Conservation (phyloP, 2,797 vertebrate species). For the Pantherophis alleghaniensis region DNA sequence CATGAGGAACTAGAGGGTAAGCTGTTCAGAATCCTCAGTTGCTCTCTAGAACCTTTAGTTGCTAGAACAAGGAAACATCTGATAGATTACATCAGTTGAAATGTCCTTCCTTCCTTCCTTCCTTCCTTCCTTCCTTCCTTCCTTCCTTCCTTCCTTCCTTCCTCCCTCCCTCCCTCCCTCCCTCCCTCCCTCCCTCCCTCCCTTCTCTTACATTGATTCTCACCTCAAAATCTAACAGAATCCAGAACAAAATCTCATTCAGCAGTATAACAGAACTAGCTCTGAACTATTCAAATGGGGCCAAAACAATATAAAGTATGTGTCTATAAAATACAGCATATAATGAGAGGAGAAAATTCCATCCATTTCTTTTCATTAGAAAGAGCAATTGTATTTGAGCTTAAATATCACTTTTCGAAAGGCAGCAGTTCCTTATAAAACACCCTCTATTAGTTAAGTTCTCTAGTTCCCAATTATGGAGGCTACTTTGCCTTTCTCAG, state of each 20-base stretch:
- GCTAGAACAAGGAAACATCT: not conserved
- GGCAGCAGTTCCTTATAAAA: not conserved
- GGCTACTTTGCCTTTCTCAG: not conserved
- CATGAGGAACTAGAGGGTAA: not conserved
- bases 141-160: no score
- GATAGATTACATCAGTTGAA: not conserved
- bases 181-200: no score
- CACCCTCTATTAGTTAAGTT: not conserved
- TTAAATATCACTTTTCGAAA: not conserved
- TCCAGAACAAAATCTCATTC: not conserved
- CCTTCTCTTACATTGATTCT: not conserved
- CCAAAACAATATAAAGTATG: not conserved
- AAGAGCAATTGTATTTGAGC: not conserved
- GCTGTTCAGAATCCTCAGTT: not conserved
- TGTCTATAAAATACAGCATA: not conserved
- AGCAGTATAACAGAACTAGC: not conserved
- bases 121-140: no score
- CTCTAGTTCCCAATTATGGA: not conserved
- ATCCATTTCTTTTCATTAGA: not conserved
- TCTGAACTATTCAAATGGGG: not conserved
- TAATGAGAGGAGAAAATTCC: not conserved
- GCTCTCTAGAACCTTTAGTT: not conserved
- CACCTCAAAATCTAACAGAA: not conserved
- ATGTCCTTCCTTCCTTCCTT: not conserved
- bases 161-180: no score